These are phyloP conservation scores for Phyllotreta striolata DNA, from an alignment of 2,888 invertebrate genomes.

Conservation along the genomic window DNA sequence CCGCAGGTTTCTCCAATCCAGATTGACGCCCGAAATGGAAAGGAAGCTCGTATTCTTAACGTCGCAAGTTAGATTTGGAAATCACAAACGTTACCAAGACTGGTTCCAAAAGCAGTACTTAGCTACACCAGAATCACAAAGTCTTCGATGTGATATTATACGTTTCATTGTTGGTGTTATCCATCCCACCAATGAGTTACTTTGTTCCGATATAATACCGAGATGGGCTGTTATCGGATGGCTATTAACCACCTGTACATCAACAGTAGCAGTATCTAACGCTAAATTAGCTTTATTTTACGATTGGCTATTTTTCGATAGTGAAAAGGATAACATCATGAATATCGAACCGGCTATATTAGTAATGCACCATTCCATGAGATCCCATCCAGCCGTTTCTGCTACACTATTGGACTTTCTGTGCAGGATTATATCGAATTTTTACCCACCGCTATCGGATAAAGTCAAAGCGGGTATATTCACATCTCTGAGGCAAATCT, in stretches of 20 bases:
- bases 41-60: slow-evolving; percentile 88
- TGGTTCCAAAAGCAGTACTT: slow-evolving; percentile 95
- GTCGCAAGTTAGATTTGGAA: slow-evolving; percentile 85
- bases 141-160: slow-evolving; percentile 90
- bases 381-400: slow-evolving; percentile 89
- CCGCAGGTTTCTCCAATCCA: slow-evolving; percentile 81
- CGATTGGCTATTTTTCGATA: slow-evolving; percentile 93
- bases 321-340: slow-evolving; percentile 93
- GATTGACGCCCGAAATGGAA: slow-evolving; percentile 93
- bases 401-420: slow-evolving; percentile 90
- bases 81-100: slow-evolving; percentile 90
- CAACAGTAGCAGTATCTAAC: slow-evolving; percentile 87
- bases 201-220: slow-evolving; percentile 94
- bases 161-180: slow-evolving; percentile 93
- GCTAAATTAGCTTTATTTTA: slow-evolving; percentile 92
- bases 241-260: slow-evolving; percentile 90
- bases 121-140: slow-evolving; percentile 90
- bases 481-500: slow-evolving; percentile 83
- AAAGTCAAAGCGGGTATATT: slow-evolving; percentile 84
- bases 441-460: slow-evolving; percentile 80
- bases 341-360: slow-evolving; percentile 94
- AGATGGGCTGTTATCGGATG: slow-evolving; percentile 96
- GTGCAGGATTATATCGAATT: slow-evolving; percentile 89
- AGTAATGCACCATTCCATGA: slow-evolving; percentile 93
- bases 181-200: slow-evolving; percentile 90